Percentiles rank a stretch among this genome's conserved stretches.
Conservation (phyloP, 2,888 invertebrate species). For the Platycnemis pennipes region DNA sequence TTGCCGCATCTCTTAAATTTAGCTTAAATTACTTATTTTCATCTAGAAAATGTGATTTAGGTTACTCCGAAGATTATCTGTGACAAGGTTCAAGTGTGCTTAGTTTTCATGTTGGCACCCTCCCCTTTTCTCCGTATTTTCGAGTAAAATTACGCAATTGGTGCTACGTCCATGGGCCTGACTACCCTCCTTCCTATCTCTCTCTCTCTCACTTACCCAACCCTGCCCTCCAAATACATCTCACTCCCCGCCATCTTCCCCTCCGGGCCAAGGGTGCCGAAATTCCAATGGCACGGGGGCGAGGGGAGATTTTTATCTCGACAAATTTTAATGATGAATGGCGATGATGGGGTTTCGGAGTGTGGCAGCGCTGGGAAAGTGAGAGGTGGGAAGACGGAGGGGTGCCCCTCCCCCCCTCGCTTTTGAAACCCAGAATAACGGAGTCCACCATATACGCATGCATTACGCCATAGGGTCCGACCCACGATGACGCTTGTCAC, state of each 20-base stretch:
- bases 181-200: too few species aligned
- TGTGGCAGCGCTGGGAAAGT: neutral
- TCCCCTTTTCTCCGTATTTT: neutral
- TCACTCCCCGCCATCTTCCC: neutral
- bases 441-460: neutral
- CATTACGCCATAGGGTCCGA: neutral
- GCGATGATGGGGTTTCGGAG: neutral
- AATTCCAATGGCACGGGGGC: slow-evolving; percentile 26
- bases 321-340: slow-evolving; percentile 54
- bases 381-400: neutral
- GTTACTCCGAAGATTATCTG: neutral
- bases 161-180: neutral
- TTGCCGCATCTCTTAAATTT: too few species aligned
- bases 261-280: slow-evolving; percentile 30
- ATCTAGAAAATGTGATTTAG: too few species aligned
- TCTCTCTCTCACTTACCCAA: neutral
- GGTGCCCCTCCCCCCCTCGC: neutral
- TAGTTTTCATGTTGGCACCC: neutral
- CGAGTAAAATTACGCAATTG: neutral
- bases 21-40: too few species aligned
- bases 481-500: neutral
- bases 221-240: neutral
- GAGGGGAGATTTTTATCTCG: slow-evolving; percentile 52
- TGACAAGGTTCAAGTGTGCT: neutral
- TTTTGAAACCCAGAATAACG: neutral